Conservation (phyloP, 2,888 invertebrate species). For the Caenorhabditis virilis region DNA sequence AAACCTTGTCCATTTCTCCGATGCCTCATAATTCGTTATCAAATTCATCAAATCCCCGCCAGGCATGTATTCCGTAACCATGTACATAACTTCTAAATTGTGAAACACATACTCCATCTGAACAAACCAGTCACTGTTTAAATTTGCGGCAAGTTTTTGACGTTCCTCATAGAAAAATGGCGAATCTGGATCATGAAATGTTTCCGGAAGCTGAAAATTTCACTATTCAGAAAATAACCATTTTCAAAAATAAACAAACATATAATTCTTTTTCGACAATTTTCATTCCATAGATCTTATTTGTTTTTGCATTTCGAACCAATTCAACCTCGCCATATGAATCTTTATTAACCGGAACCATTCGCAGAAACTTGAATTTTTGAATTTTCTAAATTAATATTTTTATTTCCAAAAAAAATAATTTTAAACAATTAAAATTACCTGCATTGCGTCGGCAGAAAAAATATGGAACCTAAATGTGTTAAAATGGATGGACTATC, state of each 20-base stretch:
- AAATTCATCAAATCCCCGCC: slow-evolving; percentile 98
- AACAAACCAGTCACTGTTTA: slow-evolving; percentile 98
- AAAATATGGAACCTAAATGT: too few relatives aligned
- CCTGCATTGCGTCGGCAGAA: too few relatives aligned
- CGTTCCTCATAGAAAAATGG: slow-evolving; percentile 99
- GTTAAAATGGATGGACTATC: too few relatives aligned
- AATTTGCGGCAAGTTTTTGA: slow-evolving; percentile 99
- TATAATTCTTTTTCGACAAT: slow-evolving; percentile 98
- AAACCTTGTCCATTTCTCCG: slow-evolving; percentile 97
- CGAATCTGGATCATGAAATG: slow-evolving; percentile 79
- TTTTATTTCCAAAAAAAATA: too few relatives aligned
- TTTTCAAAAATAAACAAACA: slow-evolving; percentile 71
- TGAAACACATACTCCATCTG: slow-evolving; percentile 83
- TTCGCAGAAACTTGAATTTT: slow-evolving; percentile 90
- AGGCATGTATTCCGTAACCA: slow-evolving; percentile 99
- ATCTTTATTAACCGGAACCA: slow-evolving; percentile 92
- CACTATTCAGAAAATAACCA: not conserved
- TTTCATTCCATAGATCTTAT: slow-evolving; percentile 97
- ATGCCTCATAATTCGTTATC: slow-evolving; percentile 89
- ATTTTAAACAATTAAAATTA: too few relatives aligned
- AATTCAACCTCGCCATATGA: slow-evolving; percentile 99
- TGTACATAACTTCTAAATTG: slow-evolving; percentile 92
- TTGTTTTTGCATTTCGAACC: slow-evolving; percentile 88
- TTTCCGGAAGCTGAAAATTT: not conserved
- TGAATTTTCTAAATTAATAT: too few relatives aligned